Base-by-base conservation (phyloP, 2,113 vertebrate species). In the Rhinolophus sinicus region DNA sequence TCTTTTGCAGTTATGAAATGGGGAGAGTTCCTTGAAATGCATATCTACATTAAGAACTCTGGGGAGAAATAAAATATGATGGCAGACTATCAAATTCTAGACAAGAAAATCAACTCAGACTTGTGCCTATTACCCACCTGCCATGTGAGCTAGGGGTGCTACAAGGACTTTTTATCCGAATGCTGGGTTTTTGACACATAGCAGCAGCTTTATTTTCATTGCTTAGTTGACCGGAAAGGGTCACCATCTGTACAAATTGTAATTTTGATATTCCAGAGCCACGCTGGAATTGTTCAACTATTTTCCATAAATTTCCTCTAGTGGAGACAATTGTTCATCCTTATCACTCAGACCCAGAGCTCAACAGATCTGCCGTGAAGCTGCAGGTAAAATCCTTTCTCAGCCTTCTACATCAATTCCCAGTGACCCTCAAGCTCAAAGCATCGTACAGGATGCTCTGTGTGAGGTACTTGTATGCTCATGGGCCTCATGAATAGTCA, bases 151-250 rank as follows among this genome's bases (percentile, higher is more conserved):
- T 90, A n/a, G 15, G 52, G 38, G 11, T 30, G 50, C 28, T 22
- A 30, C 16, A 85, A n/a, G 58, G 30, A 64, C 62, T 87, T 95
- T 90, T 88, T 33, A 78, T 70, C 28, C 82, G 86, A 96, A 80
- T 72, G 28, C 38, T 96, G 62, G 78, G 90, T 73, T 90, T 62
- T 69, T 96, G 90, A 96, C 77, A 93, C 93, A 60, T 58, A 35
- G 50, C 56, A 86, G 85, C 67, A 72, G 44, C 82, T 94, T 97
- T 93, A 86, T 97, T 97, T 97, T 96, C 82, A 86, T 72, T 96
- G 96, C 78, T 94, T 94, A 91, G 88, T 88, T 97, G 77, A 88
- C 72, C 95, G 90, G 60, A 96, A 97, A 96, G 88, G 80, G 92
- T 97, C 90, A 85, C 86, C 90, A 97, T 97, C 88, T 95, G 77